A percentile compares a stretch with the other conserved stretches of the same genome.
Evolutionary conservation across 2,797 vertebrate species (phyloP).

Genomic region (Poeciliopsis gracilis): DNA sequence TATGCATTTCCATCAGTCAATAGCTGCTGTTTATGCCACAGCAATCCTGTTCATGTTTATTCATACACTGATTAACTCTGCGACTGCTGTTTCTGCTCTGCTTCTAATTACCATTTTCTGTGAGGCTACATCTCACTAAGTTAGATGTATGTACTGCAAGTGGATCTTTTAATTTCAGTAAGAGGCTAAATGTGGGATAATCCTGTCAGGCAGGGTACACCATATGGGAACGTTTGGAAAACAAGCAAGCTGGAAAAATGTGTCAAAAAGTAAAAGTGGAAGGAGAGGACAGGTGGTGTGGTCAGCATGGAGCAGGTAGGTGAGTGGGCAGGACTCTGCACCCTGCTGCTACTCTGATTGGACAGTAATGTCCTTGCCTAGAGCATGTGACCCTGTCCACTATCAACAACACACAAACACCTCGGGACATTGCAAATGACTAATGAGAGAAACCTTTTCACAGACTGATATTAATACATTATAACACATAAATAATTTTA

Average conservation of each 20-base stretch:
- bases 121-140: conserved; percentile 38
- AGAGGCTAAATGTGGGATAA: conserved; percentile 27
- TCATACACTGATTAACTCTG: conserved; percentile 56
- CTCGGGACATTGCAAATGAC: conserved; percentile 41
- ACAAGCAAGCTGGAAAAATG: conserved; percentile 28
- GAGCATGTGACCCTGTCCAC: conserved; percentile 56
- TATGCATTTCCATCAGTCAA: conserved; percentile 49
- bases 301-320: conserved; percentile 69
- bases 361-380: conserved; percentile 69
- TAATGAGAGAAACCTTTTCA: conserved; percentile 41
- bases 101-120: conserved; percentile 60
- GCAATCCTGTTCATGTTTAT: conserved; percentile 61
- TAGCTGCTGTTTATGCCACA: conserved; percentile 52
- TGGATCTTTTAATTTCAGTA: conserved; percentile 38
- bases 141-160: conserved; percentile 39
- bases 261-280: conserved; percentile 23
- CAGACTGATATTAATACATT: conserved; percentile 43
- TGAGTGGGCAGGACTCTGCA: conserved; percentile 66
- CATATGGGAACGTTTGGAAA: conserved; percentile 42
- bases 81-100: conserved; percentile 48
- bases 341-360: conserved; percentile 75
- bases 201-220: conserved; percentile 23
- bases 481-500: not conserved
- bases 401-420: conserved; percentile 41
- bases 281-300: conserved; percentile 70